Evolutionary conservation across 2,797 vertebrate genomes (phyloP), one percentile per base, ranked within the genome.

Genomic region (Dryobates pubescens): DNA sequence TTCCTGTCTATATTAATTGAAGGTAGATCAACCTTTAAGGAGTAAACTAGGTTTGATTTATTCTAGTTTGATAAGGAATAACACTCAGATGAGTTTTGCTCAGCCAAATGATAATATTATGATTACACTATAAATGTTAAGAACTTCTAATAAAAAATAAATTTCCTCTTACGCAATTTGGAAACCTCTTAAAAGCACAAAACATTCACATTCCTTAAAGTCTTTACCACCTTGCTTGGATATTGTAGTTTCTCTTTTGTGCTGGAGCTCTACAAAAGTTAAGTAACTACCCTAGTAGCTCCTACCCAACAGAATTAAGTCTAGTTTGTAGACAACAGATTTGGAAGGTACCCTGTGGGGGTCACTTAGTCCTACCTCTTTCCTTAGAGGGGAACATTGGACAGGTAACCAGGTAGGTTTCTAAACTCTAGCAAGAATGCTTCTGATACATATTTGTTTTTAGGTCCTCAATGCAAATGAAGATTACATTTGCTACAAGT

Each of bases 61-160:
- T 79, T 83, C 67, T 63, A 92, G 69, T 83, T 90, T 70, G 82
- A 53, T 82, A 65, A 76, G 29, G 36, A 94, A 53, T 91, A 92
- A 84, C 11, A 15, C 16, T 22, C 64, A 94, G 58, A 13, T 85
- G 41, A 93, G 11, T 67, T 93, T 91, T 47, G 83, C 72, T 79
- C 22, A 29, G 59, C 43, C 84, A 63, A 54, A 36, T 59, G 81
- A 70, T 85, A 70, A 91, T 56, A 78, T 62, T 58, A 88, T 79
- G 13, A 34, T 67, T 26, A 69, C 30, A 86, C 19, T 26, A 82
- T 34, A 86, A 68, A 72, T 53, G 68, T 58, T 85, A 95, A 29
- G 68, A 65, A 77, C 57, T 93, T 93, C 36, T 61, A 20, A 94
- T 47, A 45, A 47, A 29, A 62, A 77, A 75, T 29, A 32, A 62